Evolutionary conservation across 2,888 invertebrate genomes (phyloP).

Genomic region (Kryphioiulus occultus): DNA sequence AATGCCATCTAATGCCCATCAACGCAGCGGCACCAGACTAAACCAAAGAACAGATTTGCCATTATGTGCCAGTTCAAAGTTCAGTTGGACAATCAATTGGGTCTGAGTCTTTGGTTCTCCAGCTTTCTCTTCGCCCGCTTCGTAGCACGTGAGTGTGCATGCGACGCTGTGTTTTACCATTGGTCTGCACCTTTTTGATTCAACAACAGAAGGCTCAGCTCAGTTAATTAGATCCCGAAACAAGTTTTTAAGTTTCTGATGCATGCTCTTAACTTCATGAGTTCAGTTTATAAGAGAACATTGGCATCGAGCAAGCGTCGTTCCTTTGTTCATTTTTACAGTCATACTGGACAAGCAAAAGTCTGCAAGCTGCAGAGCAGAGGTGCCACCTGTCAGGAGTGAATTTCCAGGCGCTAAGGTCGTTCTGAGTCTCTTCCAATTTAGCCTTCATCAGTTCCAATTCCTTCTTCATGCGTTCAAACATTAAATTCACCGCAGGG

Average conservation of each 20-base stretch:
- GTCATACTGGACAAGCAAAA: conserved; percentile 45
- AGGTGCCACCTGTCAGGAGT: conserved; percentile 85
- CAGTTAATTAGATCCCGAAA: conserved; percentile 42
- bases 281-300: conserved; percentile 45
- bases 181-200: conserved; percentile 24
- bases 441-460: conserved; percentile 86
- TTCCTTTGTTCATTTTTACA: conserved; percentile 46
- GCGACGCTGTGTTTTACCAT: conserved; percentile 42
- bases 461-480: conserved; percentile 89
- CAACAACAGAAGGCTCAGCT: conserved; percentile 44
- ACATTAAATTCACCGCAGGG: conserved; percentile 93
- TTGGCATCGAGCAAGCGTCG: conserved; percentile 46
- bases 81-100: conserved; percentile 27
- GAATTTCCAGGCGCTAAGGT: conserved; percentile 98
- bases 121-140: conserved; percentile 39
- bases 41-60: conserved; percentile 40
- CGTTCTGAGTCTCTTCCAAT: conserved; percentile 96
- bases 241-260: conserved; percentile 44
- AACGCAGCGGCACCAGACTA: conserved; percentile 44
- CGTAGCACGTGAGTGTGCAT: conserved; percentile 37
- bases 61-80: conserved; percentile 46
- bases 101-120: conserved; percentile 42
- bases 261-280: conserved; percentile 47
- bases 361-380: conserved; percentile 51
- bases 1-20: conserved; percentile 31